Evolutionary conservation across 2,113 vertebrate species (phyloP), one percentile per base, ranked within the genome.

Genomic region (Chaetodon auriga): DNA sequence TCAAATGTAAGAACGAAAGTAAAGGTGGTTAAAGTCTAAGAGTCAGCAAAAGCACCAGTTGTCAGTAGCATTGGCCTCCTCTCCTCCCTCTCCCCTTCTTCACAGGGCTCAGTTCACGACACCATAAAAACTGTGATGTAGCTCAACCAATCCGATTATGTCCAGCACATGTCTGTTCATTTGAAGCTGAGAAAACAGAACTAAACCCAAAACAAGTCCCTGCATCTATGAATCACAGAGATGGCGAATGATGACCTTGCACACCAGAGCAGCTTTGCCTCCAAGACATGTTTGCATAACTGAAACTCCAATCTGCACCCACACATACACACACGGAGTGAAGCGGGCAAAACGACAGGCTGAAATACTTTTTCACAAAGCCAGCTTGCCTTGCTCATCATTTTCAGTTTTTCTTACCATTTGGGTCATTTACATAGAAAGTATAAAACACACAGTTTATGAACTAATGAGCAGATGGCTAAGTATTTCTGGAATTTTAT

Each of bases 401-500:
- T 80, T 49, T 65, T 57, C 60, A 48, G 12, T 1, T 51, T 54
- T 69, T 71, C 60, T 71, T 25, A 62, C 35, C 71, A 80, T 84
- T 86, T 72, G 60, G 63, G 43, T 81, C 58, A 75, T 88, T 88
- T 82, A 41, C 72, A 86, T 66, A 68, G 13, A 82, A 75, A 77
- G 43, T 62, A 71, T 60, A 82, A 81, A 63, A 80, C 58, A 15
- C 70, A 83, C 46, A 81, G 49, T 86, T 85, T 68, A 60, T 77
- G 61, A 43, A 58, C 68, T 13, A 64, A 54, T 60, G 69, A 90
- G 81, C 89, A 91, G 90, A 93, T 92, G 90, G 86, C 48, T 57
- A 19, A 45, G 60, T 77, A 51, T 68, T 82, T 45, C 63, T 60
- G 36, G n/a, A 64, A 66, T 90, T 84, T 80, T 68, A 84, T 82